Conservation (phyloP, 1,140 invertebrate species). For the Leptinotarsa defecta region DNA sequence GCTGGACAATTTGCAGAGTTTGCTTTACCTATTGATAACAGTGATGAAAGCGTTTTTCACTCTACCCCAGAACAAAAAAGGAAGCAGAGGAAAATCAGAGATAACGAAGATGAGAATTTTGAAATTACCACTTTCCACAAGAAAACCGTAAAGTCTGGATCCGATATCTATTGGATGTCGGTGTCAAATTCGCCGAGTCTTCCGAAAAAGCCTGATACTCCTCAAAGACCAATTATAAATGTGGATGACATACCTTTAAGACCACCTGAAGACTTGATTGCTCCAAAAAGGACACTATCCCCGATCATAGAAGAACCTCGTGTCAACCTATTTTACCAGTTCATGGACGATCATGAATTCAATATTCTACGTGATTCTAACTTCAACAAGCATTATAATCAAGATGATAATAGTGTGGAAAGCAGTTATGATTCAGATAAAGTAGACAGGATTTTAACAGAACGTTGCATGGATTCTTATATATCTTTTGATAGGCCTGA, state of each 20-base stretch:
- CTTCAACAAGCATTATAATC: neutral
- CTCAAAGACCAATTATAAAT: slow-evolving; percentile 39
- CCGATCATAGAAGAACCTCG: slow-evolving; percentile 46
- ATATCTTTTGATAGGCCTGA: slow-evolving; percentile 26
- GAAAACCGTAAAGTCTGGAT: slow-evolving; percentile 34
- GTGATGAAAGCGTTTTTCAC: slow-evolving; percentile 26
- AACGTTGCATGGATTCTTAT: neutral
- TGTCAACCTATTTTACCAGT: slow-evolving; percentile 30
- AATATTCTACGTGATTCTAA: slow-evolving; percentile 5
- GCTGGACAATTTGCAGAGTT: slow-evolving; percentile 34
- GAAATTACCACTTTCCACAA: slow-evolving; percentile 47
- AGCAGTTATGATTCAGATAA: neutral
- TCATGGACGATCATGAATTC: slow-evolving; percentile 21
- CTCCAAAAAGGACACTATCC: slow-evolving; percentile 24
- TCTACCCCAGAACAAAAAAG: slow-evolving; percentile 37
- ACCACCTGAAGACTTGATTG: slow-evolving; percentile 41
- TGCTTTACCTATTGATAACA: slow-evolving; percentile 26
- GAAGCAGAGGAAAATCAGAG: slow-evolving; percentile 2
- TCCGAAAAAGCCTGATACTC: slow-evolving; percentile 10
- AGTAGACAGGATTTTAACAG: neutral
- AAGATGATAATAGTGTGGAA: slow-evolving; percentile 14
- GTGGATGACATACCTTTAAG: slow-evolving; percentile 51
- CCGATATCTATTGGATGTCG: slow-evolving; percentile 51
- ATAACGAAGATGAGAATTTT: slow-evolving; percentile 1
- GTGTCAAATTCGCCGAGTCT: slow-evolving; percentile 16